These are phyloP conservation scores for Palythoa grandiflora DNA, from an alignment of 92 coral and sea anemone species.

Conservation along the genomic window DNA sequence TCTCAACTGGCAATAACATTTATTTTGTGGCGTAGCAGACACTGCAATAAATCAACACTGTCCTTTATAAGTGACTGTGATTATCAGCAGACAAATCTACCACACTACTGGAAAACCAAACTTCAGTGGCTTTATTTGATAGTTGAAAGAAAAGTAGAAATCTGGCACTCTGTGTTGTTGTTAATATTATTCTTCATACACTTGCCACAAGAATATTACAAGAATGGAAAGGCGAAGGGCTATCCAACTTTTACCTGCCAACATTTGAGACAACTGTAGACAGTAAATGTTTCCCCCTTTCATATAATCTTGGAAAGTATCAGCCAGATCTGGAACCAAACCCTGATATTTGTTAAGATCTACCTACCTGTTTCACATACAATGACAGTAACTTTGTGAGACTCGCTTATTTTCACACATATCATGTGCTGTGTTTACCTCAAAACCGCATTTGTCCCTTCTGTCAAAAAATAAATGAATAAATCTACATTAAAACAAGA, in stretches of 20 bases:
- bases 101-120: constrained; percentile 60
- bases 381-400: not conserved
- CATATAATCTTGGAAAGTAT: not conserved
- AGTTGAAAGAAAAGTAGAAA: constrained; percentile 64
- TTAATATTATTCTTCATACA: constrained; percentile 12
- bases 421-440: not conserved
- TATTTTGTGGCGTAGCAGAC: constrained; percentile 57
- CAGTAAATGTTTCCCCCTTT: not conserved
- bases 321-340: not conserved
- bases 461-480: constrained; percentile 5
- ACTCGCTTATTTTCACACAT: not conserved
- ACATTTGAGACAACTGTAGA: not conserved
- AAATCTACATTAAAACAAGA: not conserved
- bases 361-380: not conserved
- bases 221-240: constrained; percentile 59
- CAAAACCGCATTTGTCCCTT: not conserved
- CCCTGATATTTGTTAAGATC: constrained; percentile 5
- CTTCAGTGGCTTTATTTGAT: constrained; percentile 54
- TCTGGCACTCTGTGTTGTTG: constrained; percentile 55
- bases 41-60: constrained; percentile 68
- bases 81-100: constrained; percentile 53
- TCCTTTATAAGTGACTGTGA: constrained; percentile 68
- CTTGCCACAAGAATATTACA: constrained; percentile 43
- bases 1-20: constrained; percentile 52
- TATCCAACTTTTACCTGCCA: constrained; percentile 21